phyloP scores from a whole-genome alignment of 1,140 invertebrate species.

The Drosophila ironensis region DNA sequence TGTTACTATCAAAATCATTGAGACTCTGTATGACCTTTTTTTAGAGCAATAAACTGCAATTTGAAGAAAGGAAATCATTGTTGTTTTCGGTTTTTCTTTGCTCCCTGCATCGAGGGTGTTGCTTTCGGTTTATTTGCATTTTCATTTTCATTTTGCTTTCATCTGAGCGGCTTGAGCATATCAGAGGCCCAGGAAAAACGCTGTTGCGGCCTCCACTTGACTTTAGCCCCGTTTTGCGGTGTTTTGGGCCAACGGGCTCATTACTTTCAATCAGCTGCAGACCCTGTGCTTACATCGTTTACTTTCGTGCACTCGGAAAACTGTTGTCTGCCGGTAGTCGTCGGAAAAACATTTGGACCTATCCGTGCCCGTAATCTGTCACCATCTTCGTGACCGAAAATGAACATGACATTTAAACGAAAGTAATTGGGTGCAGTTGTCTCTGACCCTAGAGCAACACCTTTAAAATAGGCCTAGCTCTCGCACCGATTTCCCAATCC shows the following conservation, averaged over 20 bases:
- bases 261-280: slow-evolving; percentile 55
- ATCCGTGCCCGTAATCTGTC: slow-evolving; percentile 13
- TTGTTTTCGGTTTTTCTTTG: slow-evolving; percentile 23
- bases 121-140: slow-evolving; percentile 49
- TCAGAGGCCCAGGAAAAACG: slow-evolving; percentile 14
- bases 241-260: slow-evolving; percentile 49
- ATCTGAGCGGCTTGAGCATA: slow-evolving; percentile 10
- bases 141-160: slow-evolving; percentile 38
- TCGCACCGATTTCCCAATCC: no score
- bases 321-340: slow-evolving; percentile 12
- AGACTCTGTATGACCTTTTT: neutral
- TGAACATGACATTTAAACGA: neutral
- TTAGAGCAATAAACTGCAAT: slow-evolving; percentile 13
- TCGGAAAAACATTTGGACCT: slow-evolving; percentile 15
- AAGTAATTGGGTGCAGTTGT: slow-evolving; percentile 5
- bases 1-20: no score
- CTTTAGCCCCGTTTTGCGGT: slow-evolving; percentile 43
- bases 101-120: neutral
- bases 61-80: slow-evolving; percentile 24
- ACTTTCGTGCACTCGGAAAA: slow-evolving; percentile 27
- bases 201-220: slow-evolving; percentile 20
- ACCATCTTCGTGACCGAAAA: neutral
- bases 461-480: neutral
- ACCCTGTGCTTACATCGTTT: slow-evolving; percentile 17
- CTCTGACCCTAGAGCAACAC: neutral